Evolutionary conservation across 2,888 invertebrate species (phyloP).

Genomic region (Dascillus cervinus): DNA sequence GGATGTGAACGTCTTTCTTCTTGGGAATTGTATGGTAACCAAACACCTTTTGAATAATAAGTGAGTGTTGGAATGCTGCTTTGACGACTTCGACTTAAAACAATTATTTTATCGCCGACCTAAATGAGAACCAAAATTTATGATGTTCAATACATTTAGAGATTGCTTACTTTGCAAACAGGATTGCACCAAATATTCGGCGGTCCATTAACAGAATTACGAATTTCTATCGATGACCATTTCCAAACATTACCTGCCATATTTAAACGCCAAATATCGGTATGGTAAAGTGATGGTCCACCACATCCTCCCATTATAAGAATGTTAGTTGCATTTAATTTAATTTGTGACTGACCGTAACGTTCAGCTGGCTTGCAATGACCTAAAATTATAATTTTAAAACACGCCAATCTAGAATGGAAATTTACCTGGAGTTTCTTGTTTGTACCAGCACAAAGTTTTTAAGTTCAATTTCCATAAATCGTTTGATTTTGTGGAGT

Average conservation of each 20-base stretch:
- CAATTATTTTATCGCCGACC: slow-evolving; percentile 69
- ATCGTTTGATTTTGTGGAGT: slow-evolving; percentile 61
- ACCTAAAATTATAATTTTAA: slow-evolving; percentile 12
- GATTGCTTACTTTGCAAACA: slow-evolving; percentile 61
- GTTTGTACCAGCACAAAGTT: slow-evolving; percentile 69
- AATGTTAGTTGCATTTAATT: slow-evolving; percentile 67
- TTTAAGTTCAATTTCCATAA: slow-evolving; percentile 82
- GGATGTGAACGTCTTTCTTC: slow-evolving; percentile 36
- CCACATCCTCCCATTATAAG: slow-evolving; percentile 83
- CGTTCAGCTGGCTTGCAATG: slow-evolving; percentile 40
- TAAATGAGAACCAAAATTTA: no score
- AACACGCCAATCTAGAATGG: neutral
- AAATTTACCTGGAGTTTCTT: slow-evolving; percentile 46
- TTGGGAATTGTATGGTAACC: slow-evolving; percentile 36
- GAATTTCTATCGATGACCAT: slow-evolving; percentile 67
- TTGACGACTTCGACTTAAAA: slow-evolving; percentile 57
- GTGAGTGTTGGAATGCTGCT: slow-evolving; percentile 49
- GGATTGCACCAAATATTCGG: slow-evolving; percentile 91
- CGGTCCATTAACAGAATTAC: slow-evolving; percentile 71
- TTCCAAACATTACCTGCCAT: slow-evolving; percentile 64
- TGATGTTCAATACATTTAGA: no score
- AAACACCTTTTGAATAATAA: slow-evolving; percentile 48
- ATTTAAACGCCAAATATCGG: slow-evolving; percentile 83
- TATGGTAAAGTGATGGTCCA: slow-evolving; percentile 77
- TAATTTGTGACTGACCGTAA: slow-evolving; percentile 90